Conservation (phyloP, 2,888 invertebrate genomes). For the Linnaemya vulpina region DNA sequence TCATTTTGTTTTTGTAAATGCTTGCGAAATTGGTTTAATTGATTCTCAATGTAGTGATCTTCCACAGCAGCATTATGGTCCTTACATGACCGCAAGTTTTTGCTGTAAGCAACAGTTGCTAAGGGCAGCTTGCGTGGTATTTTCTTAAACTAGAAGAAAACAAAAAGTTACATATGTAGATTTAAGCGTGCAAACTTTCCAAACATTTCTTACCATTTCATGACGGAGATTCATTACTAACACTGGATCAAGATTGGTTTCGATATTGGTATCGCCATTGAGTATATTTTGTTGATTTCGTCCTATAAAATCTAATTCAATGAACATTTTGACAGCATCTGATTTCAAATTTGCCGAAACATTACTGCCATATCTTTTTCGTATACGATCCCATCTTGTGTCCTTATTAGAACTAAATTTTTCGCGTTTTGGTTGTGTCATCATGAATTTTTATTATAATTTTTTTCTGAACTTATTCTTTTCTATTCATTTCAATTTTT, state of each 20-base stretch:
- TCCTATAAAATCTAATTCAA: constrained; percentile 81
- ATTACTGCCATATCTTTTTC: constrained; percentile 77
- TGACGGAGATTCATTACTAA: constrained; percentile 82
- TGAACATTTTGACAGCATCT: constrained; percentile 80
- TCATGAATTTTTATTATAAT: constrained; percentile 26
- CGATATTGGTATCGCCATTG: constrained; percentile 75
- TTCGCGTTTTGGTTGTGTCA: constrained; percentile 72
- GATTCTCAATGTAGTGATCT: constrained; percentile 80
- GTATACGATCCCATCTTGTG: constrained; percentile 82
- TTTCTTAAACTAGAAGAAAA: constrained; percentile 76
- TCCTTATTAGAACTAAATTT: constrained; percentile 76
- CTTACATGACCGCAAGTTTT: constrained; percentile 77
- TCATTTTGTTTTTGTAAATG: constrained; percentile 77
- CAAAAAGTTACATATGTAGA: neutral
- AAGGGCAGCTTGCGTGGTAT: constrained; percentile 76
- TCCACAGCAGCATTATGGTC: constrained; percentile 81
- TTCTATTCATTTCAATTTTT: constrained; percentile 7
- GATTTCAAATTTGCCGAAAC: constrained; percentile 75
- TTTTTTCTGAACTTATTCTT: constrained; percentile 8
- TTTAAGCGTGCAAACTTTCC: neutral
- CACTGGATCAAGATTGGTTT: constrained; percentile 77
- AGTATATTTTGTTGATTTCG: constrained; percentile 77
- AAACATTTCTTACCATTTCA: constrained; percentile 77
- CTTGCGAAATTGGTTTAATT: constrained; percentile 80
- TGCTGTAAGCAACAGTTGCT: constrained; percentile 77